Evolutionary conservation across 2,888 invertebrate genomes (phyloP).

Genomic region (Zaprionus obscuricornis): DNA sequence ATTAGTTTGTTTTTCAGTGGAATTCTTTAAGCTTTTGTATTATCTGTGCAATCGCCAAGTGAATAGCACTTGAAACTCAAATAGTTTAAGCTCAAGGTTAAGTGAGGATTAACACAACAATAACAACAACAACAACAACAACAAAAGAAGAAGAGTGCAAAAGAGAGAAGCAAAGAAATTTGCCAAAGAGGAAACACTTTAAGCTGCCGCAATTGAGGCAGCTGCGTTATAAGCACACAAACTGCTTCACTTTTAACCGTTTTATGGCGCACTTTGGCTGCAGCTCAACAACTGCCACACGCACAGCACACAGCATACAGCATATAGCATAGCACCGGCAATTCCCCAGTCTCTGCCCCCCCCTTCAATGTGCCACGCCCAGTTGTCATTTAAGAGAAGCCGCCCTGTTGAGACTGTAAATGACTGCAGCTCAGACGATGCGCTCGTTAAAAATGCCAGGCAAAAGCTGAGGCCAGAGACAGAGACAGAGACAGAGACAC

Average conservation of each 20-base stretch:
- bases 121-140: no score
- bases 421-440: slow-evolving; percentile 55
- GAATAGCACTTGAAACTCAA: slow-evolving; percentile 17
- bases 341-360: slow-evolving; percentile 31
- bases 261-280: slow-evolving; percentile 41
- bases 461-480: no score
- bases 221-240: slow-evolving; percentile 41
- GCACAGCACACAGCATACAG: slow-evolving; percentile 14
- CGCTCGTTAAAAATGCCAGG: slow-evolving; percentile 61
- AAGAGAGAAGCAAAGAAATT: not conserved
- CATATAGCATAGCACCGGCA: slow-evolving; percentile 6
- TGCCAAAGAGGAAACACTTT: slow-evolving; percentile 7
- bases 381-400: slow-evolving; percentile 53
- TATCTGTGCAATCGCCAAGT: slow-evolving; percentile 11
- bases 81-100: slow-evolving; percentile 49
- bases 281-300: slow-evolving; percentile 41
- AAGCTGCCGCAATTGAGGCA: slow-evolving; percentile 34
- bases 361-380: slow-evolving; percentile 19
- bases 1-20: no score
- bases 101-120: slow-evolving; percentile 39
- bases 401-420: slow-evolving; percentile 47
- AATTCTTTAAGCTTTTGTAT: not conserved
- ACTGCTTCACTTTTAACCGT: slow-evolving; percentile 53
- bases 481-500: not conserved
- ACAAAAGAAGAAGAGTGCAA: not conserved